Conservation (phyloP, 2,888 invertebrate species). For the Cremastinae sp. region DNA sequence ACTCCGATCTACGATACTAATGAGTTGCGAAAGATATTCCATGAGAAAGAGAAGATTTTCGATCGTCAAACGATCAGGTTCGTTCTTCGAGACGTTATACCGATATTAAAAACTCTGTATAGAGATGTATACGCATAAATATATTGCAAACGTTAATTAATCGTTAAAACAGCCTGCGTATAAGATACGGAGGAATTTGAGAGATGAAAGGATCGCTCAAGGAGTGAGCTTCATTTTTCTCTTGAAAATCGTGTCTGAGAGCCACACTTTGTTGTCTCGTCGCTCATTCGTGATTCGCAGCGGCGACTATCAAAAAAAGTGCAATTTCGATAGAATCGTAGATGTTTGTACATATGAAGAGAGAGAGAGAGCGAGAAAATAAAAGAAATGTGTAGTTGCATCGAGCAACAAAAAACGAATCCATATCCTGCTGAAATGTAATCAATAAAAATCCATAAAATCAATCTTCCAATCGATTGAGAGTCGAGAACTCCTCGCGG, state of each 20-base stretch:
- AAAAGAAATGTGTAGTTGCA: too few relatives aligned
- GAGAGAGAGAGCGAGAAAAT: too few relatives aligned
- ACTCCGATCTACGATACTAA: too few relatives aligned
- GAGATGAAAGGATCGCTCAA: constrained; percentile 20
- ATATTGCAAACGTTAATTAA: constrained; percentile 57
- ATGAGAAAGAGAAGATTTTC: too few relatives aligned
- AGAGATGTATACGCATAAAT: not conserved
- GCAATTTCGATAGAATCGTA: too few relatives aligned
- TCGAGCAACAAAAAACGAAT: too few relatives aligned
- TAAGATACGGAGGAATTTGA: constrained; percentile 7
- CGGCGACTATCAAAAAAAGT: too few relatives aligned
- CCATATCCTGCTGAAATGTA: too few relatives aligned
- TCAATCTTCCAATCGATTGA: constrained; percentile 41
- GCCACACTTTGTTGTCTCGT: not conserved
- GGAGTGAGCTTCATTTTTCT: constrained; percentile 10
- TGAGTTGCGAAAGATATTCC: too few relatives aligned
- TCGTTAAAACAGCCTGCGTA: constrained; percentile 51
- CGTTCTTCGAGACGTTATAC: not conserved
- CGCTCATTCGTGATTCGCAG: too few relatives aligned
- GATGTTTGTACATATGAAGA: too few relatives aligned
- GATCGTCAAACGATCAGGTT: too few relatives aligned
- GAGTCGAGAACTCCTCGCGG: not conserved
- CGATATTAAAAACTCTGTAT: constrained; percentile 11
- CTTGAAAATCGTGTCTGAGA: constrained; percentile 25
- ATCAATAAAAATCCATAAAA: not conserved